Evolutionary conservation across 1,140 invertebrate species (phyloP).

Genomic region (Pseudomyrmex cubaensis): DNA sequence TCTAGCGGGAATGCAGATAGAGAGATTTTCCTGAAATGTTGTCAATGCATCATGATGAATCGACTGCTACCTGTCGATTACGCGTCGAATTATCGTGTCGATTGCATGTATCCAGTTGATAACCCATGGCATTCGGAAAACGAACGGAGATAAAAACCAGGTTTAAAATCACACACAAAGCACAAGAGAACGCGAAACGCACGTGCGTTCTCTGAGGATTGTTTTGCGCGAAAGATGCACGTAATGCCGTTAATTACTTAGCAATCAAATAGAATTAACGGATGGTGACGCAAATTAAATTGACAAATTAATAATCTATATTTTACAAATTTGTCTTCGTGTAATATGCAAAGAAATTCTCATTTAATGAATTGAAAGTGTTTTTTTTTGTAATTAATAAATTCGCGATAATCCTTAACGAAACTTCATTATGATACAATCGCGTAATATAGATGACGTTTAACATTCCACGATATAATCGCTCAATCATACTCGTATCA

Average conservation of each 20-base stretch:
- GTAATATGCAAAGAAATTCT: background rate
- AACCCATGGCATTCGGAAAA: background rate
- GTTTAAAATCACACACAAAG: no score
- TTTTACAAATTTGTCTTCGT: no score
- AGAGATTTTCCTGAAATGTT: slow-evolving; percentile 27
- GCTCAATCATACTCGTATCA: slow-evolving; percentile 49
- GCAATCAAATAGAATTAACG: no score
- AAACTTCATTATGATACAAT: slow-evolving; percentile 16
- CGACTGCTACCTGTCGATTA: slow-evolving; percentile 47
- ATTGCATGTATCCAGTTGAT: slow-evolving; percentile 23
- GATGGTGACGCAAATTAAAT: no score
- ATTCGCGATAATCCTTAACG: background rate
- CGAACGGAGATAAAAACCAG: no score
- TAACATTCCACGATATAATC: slow-evolving; percentile 34
- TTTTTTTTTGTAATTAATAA: background rate
- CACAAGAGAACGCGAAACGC: no score
- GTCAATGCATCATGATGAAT: slow-evolving; percentile 38
- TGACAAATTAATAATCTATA: no score
- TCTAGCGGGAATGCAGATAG: slow-evolving; percentile 28
- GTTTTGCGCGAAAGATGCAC: no score
- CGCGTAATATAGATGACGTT: slow-evolving; percentile 7
- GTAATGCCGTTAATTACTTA: no score
- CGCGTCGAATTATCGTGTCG: slow-evolving; percentile 45
- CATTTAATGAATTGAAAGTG: background rate
- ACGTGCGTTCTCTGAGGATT: no score